Conservation (phyloP, 2,113 vertebrate species). For the Phainopepla nitens region DNA sequence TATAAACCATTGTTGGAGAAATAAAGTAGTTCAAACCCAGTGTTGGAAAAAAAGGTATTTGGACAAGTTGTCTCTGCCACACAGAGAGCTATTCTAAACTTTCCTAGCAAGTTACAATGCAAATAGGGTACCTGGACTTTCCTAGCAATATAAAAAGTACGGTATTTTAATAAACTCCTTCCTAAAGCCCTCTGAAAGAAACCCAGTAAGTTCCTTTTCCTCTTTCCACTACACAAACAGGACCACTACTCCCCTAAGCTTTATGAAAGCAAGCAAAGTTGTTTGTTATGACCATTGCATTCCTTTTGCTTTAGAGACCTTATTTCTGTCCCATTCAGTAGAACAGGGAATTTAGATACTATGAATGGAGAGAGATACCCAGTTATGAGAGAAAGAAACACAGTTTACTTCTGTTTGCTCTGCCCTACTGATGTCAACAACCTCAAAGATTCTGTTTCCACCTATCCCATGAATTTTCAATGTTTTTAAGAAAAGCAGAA, state of each 20-base stretch:
- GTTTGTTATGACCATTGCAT: not conserved
- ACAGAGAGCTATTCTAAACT: not conserved
- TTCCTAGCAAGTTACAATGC: not conserved
- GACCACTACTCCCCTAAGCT: not conserved
- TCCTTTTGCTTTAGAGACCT: not conserved
- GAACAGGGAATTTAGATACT: not conserved
- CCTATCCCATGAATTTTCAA: not conserved
- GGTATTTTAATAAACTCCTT: not conserved
- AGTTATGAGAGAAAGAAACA: not conserved
- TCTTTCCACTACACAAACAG: not conserved
- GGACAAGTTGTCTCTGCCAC: not conserved
- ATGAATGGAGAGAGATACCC: not conserved
- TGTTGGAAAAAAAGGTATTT: not conserved
- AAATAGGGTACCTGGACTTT: not conserved
- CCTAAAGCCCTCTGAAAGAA: not conserved
- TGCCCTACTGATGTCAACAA: not conserved
- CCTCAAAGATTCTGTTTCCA: not conserved
- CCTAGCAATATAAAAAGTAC: not conserved
- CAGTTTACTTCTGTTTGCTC: not conserved
- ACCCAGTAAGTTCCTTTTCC: not conserved
- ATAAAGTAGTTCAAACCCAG: not conserved
- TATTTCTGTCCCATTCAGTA: not conserved
- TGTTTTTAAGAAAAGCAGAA: not conserved
- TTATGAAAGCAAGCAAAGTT: not conserved
- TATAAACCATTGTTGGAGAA: not conserved